Percentiles rank a stretch among this genome's conserved stretches.
These are phyloP conservation scores for Globodera rostochiensis DNA, from an alignment of 1,140 invertebrate genomes.

Conservation along the genomic window DNA sequence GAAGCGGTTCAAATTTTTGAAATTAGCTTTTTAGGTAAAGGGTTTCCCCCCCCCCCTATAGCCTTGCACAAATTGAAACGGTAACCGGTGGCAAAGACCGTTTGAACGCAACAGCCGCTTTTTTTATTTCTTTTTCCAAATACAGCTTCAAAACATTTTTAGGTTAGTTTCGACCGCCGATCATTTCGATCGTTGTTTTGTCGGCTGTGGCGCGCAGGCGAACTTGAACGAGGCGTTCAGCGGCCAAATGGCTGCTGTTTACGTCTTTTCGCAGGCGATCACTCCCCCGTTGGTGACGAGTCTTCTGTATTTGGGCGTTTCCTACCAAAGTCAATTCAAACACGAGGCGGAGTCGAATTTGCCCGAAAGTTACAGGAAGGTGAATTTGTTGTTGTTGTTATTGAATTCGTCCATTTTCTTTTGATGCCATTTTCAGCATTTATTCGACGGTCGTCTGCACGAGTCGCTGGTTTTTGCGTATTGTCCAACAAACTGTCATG, in stretches of 20 bases:
- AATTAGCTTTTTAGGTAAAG: too few relatives aligned
- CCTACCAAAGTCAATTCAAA: conserved; percentile 63
- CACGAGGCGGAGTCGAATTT: conserved; percentile 64
- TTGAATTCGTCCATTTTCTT: conserved; percentile 44
- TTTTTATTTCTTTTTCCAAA: too few relatives aligned
- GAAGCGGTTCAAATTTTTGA: neutral
- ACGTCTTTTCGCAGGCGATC: conserved; percentile 93
- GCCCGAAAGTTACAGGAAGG: conserved; percentile 64
- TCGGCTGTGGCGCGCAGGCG: conserved; percentile 73
- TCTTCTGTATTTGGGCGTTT: conserved; percentile 62
- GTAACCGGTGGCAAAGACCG: too few relatives aligned
- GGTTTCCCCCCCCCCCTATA: too few relatives aligned
- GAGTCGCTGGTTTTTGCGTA: conserved; percentile 98
- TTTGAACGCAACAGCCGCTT: too few relatives aligned
- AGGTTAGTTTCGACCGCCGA: conserved; percentile 67
- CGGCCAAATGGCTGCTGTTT: conserved; percentile 98
- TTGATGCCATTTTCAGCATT: conserved; percentile 75
- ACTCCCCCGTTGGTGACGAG: conserved; percentile 77
- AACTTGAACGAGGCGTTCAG: conserved; percentile 81
- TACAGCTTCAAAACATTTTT: too few relatives aligned
- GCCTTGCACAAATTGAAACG: too few relatives aligned
- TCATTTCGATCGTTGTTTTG: conserved; percentile 98
- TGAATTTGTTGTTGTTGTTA: neutral
- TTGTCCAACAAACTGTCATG: conserved; percentile 94
- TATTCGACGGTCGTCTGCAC: conserved; percentile 96